Evolutionary conservation across 2,797 vertebrate species (phyloP).

Genomic region (Macropus fuliginosus): DNA sequence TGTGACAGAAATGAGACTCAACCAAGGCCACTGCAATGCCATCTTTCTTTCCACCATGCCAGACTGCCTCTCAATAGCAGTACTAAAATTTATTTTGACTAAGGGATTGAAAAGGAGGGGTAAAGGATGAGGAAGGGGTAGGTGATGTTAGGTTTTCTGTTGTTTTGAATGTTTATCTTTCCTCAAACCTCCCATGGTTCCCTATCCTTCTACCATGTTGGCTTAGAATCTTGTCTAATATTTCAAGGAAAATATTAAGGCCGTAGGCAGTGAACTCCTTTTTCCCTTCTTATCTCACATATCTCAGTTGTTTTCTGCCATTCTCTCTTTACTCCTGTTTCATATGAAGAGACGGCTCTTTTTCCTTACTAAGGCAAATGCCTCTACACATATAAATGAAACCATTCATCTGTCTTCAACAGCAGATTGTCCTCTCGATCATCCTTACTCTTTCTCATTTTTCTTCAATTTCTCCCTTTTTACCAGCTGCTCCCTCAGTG

Average conservation of each 20-base stretch:
- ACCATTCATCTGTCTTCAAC: not conserved
- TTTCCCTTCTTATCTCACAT: not conserved
- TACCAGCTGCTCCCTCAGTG: not conserved
- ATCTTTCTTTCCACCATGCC: too few relatives aligned
- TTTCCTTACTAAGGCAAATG: not conserved
- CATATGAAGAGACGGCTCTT: not conserved
- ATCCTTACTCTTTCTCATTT: not conserved
- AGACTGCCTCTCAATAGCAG: not conserved
- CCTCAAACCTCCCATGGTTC: not conserved
- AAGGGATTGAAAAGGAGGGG: not conserved
- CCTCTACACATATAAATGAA: not conserved
- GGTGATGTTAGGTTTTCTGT: not conserved
- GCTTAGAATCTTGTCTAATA: not conserved
- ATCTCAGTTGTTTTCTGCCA: not conserved
- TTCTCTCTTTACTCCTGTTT: not conserved
- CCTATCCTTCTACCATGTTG: not conserved
- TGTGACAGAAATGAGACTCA: not conserved
- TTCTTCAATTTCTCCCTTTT: not conserved
- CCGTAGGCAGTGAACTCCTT: not conserved
- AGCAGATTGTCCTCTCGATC: not conserved
- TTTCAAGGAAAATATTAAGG: not conserved
- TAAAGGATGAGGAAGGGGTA: not conserved
- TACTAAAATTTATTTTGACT: not conserved
- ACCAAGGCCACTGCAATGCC: not conserved
- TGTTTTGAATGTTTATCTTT: not conserved